phyloP scores from a whole-genome alignment of 37 sponge, comb jelly and placozoan genomes.

The Spongilla lacustris region DNA sequence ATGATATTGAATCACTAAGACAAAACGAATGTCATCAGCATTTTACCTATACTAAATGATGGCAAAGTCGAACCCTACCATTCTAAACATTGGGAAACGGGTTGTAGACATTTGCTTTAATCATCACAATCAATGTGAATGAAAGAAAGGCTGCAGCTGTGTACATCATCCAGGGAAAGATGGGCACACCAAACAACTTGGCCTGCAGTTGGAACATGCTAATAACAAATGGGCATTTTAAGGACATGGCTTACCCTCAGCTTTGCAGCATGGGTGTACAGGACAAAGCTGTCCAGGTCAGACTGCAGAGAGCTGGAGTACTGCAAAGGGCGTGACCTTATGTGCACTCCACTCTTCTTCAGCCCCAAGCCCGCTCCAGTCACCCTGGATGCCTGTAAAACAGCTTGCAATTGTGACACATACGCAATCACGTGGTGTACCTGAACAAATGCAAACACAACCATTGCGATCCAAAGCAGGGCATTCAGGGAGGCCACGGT shows the following conservation, averaged over 20 bases:
- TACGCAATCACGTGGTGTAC: no score
- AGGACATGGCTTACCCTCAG: conserved; percentile 36
- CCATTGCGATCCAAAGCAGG: conserved; percentile 50
- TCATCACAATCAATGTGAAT: not conserved
- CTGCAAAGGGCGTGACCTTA: conserved; percentile 66
- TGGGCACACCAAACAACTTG: conserved; percentile 77
- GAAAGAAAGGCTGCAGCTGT: not conserved
- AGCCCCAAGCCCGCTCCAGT: conserved; percentile 52
- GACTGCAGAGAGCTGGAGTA: conserved; percentile 56
- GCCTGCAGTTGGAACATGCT: conserved; percentile 25
- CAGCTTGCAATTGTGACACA: no score
- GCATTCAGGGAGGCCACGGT: conserved; percentile 32
- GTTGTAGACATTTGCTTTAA: not conserved
- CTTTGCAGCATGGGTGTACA: conserved; percentile 36
- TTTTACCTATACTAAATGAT: no score
- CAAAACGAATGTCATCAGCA: no score
- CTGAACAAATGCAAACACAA: conserved; percentile 66
- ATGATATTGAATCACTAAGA: no score
- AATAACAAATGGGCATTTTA: not conserved
- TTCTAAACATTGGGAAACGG: not conserved
- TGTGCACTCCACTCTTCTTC: conserved; percentile 41
- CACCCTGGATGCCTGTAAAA: conserved; percentile 75
- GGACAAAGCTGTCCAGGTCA: conserved; percentile 67
- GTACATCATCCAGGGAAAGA: conserved; percentile 71
- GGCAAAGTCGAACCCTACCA: no score